Evolutionary conservation across 2,888 invertebrate genomes (phyloP), one percentile per base, ranked within the genome.

Genomic region (Taenaris catops): DNA sequence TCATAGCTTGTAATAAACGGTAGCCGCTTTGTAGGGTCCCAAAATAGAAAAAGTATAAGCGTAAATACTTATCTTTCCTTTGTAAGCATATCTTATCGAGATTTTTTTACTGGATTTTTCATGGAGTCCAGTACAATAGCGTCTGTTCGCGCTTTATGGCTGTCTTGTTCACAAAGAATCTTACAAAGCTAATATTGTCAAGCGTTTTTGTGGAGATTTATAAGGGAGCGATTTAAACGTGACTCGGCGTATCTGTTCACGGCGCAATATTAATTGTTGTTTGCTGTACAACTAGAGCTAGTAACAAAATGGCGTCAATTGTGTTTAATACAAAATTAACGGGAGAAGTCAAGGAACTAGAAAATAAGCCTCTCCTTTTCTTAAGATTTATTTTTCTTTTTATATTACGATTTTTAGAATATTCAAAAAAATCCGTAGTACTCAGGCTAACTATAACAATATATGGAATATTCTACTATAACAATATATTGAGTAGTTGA

Each of bases 121-220:
- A 41, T 29, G 29, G 21, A 35, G 31, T 40, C 25, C 29, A n/a
- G 17, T 18, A 37, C 21, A 41, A 41, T 23, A 7, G 28, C 20
- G 28, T 21, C 27, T 33, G 8, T 16, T 18, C 10, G 16, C 25
- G 41, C 37, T 41, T 33, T 25, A 41, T 28, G 12, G 37, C 37
- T 19, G 37, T 37, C 29, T 17, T 7, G 31, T 31, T 40, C 32
- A 33, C 41, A 37, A 37, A 41, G 37, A 33, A 28, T 31, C 29
- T 6, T 23, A 31, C 31, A 21, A 38, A 38, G 36, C 33, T 41
- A 37, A 41, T 41, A 41, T 33, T 41, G 28, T 34, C 24, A 21
- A 33, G 27, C 19, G 25, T 29, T 31, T 31, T 31, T 31, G 29
- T 21, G 29, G 9, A 16, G 31, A 32, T 40, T 37, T 37, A 37